Base-by-base conservation (phyloP, 2,797 vertebrate genomes). In the Chromis chromis region DNA sequence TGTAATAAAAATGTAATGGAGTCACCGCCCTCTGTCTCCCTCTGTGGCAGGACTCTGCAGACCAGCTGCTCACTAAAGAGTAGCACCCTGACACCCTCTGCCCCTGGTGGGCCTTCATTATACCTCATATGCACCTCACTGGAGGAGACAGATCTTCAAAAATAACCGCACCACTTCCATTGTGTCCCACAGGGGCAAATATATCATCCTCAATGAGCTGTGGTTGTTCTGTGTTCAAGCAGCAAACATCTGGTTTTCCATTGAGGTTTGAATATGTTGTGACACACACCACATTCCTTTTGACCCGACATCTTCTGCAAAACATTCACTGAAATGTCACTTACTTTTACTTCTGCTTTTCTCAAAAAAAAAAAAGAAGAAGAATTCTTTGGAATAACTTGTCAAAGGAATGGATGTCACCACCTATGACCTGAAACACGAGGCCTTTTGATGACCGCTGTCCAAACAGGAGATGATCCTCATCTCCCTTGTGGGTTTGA, bases 41-140 rank as follows among this genome's bases (percentile, higher is more conserved):
- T 62, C 40, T 60, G 56, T 66, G 63, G 64, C 58, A 39, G 36
- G 21, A 57, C 19, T 53, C 39, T 64, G 44, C 49, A 68, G 39
- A 46, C 39, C 19, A 49, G 11, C 40, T 49, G 27, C 22, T 22
- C 24, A 24, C 17, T 62, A 3, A 36, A 19, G 16, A 65, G 16
- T 39, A n/a, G 50, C 22, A 66, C 58, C 49, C 49, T 60, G 31
- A 59, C 22, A 64, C 65, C 49, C 48, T 59, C 50, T 65, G 72
- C 36, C 22, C 28, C 57, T 28, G 44, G 50, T 57, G 58, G n/a
- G 44, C 54, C 67, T 70, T 42, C 55, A 59, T 39, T 22, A 36
- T 24, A 31, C 27, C 24, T 80, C 10, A 17, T 50, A 19, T n/a
- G 19, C 36, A 36, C 52, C 42, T 44, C 44, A 25, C 7, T 21